Conservation (phyloP, 2,888 invertebrate genomes). For the Yponomeuta sedellus region DNA sequence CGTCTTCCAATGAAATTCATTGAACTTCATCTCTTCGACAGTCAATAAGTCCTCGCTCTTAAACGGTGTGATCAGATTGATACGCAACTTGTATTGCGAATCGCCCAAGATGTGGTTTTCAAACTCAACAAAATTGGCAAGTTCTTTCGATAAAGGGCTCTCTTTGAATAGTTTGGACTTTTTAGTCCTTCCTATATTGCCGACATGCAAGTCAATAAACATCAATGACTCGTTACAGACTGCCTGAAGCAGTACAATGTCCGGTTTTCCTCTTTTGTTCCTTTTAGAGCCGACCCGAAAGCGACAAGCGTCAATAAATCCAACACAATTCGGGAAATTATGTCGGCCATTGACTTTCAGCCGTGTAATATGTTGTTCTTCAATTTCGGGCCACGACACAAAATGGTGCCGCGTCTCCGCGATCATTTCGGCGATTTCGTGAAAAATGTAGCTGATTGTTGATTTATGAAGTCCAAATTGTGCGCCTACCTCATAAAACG, state of each 20-base stretch:
- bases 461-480: slow-evolving; percentile 61
- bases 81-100: slow-evolving; percentile 54
- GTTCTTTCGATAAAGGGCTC: slow-evolving; percentile 45
- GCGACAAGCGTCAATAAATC: slow-evolving; percentile 60
- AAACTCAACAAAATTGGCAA: slow-evolving; percentile 56
- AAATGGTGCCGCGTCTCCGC: slow-evolving; percentile 49
- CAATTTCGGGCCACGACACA: slow-evolving; percentile 60
- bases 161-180: slow-evolving; percentile 58
- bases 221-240: slow-evolving; percentile 63
- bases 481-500: slow-evolving; percentile 53
- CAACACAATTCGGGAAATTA: slow-evolving; percentile 66
- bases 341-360: slow-evolving; percentile 57
- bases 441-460: slow-evolving; percentile 54
- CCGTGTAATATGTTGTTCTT: slow-evolving; percentile 63
- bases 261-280: slow-evolving; percentile 40
- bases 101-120: slow-evolving; percentile 65
- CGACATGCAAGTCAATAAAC: slow-evolving; percentile 58
- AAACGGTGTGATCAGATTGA: slow-evolving; percentile 61
- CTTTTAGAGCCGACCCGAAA: slow-evolving; percentile 52
- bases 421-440: slow-evolving; percentile 51
- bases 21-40: slow-evolving; percentile 66
- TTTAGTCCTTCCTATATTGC: slow-evolving; percentile 47
- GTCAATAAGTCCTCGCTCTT: slow-evolving; percentile 57
- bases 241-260: slow-evolving; percentile 56
- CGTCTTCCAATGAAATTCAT: slow-evolving; percentile 61